Percentiles rank a stretch among this genome's conserved stretches.
Conservation (phyloP, 2,113 vertebrate genomes). For the Xenopus tropicalis region UCB_Xtro_10.0 CM004450.2:59985001-59985500, state of each 20-base stretch:
- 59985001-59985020: too few species aligned
- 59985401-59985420: too few species aligned
- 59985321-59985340: conserved; percentile 3
- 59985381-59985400: too few species aligned
- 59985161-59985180: conserved; percentile 26
- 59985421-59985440: too few species aligned
- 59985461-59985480: too few species aligned
- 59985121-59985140: background rate
- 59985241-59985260: conserved; percentile 11
- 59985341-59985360: background rate
- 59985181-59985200: conserved; percentile 1
- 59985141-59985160: background rate
- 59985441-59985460: too few species aligned
- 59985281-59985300: conserved; percentile 22
- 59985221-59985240: background rate
- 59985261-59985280: conserved; percentile 17
- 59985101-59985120: too few species aligned
- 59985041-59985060: too few species aligned
- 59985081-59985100: too few species aligned
- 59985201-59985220: background rate
- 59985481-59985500: background rate
- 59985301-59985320: conserved; percentile 4
- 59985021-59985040: too few species aligned
- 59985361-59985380: background rate
- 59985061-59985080: too few species aligned